These are phyloP conservation scores for Sinohyriopsis cumingii DNA, from an alignment of 2,888 invertebrate species.

Conservation along the genomic window DNA sequence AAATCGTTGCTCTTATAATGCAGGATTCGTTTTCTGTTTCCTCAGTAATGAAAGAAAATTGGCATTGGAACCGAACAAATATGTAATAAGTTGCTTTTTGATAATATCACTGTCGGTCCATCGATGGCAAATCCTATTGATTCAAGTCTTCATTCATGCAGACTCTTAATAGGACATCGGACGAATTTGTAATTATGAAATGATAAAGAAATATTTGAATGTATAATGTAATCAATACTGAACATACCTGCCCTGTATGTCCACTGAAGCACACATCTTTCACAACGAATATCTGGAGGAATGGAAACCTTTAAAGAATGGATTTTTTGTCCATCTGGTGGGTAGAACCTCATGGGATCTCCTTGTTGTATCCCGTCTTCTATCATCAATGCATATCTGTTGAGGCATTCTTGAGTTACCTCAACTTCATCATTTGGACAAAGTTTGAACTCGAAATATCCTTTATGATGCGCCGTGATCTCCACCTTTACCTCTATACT, in stretches of 20 bases:
- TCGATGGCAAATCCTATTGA: too few relatives aligned
- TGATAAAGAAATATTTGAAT: background rate
- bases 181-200: background rate
- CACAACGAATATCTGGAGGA: conserved; percentile 24
- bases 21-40: too few relatives aligned
- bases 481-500: conserved; percentile 34
- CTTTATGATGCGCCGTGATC: conserved; percentile 35
- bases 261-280: conserved; percentile 36
- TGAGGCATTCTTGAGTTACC: conserved; percentile 22
- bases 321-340: conserved; percentile 16
- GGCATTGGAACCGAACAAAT: too few relatives aligned
- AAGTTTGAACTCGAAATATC: conserved; percentile 29
- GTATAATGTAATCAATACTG: background rate
- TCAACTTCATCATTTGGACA: conserved; percentile 28
- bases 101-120: too few relatives aligned
- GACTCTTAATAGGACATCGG: too few relatives aligned
- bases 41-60: too few relatives aligned
- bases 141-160: too few relatives aligned
- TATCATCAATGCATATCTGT: conserved; percentile 25
- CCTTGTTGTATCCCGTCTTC: conserved; percentile 23
- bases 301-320: conserved; percentile 24
- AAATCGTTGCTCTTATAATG: too few relatives aligned
- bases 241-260: conserved; percentile 31
- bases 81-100: too few relatives aligned
- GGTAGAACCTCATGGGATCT: conserved; percentile 18